Evolutionary conservation across 2,113 vertebrate species (phyloP).

Genomic region (Cryptotis parvus): DNA sequence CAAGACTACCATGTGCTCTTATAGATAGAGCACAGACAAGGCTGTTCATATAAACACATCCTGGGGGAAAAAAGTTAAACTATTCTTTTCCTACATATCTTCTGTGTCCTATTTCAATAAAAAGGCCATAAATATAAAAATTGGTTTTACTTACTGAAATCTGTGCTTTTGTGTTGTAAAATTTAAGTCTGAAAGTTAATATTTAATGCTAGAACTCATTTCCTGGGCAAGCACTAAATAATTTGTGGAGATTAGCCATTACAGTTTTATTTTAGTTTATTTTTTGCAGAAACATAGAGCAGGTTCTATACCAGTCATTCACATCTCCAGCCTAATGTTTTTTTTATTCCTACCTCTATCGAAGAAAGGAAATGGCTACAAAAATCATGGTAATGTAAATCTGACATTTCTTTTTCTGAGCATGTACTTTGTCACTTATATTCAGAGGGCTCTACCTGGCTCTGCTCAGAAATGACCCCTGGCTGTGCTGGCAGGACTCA

Average conservation of each 20-base stretch:
- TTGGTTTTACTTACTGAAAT: neutral
- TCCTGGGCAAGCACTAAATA: slow-evolving; percentile 45
- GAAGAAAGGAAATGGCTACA: too few relatives aligned
- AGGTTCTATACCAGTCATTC: too few relatives aligned
- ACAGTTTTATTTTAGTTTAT: too few relatives aligned
- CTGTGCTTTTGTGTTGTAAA: neutral
- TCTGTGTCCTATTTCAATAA: slow-evolving; percentile 42
- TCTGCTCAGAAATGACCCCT: too few relatives aligned
- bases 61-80: slow-evolving; percentile 76
- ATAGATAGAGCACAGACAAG: slow-evolving; percentile 72
- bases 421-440: too few relatives aligned
- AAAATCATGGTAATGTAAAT: too few relatives aligned
- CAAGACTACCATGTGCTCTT: slow-evolving; percentile 66
- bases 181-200: slow-evolving; percentile 4
- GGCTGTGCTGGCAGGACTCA: too few relatives aligned
- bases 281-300: too few relatives aligned
- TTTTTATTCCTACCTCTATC: too few relatives aligned
- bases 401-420: too few relatives aligned
- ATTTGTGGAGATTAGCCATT: slow-evolving; percentile 2
- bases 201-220: slow-evolving; percentile 32
- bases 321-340: too few relatives aligned
- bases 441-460: too few relatives aligned
- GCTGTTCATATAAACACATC: slow-evolving; percentile 71
- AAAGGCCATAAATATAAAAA: slow-evolving; percentile 55
- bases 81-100: slow-evolving; percentile 60